Conservation (phyloP, 2,797 vertebrate species). For the Coracias cyanogaster region DNA sequence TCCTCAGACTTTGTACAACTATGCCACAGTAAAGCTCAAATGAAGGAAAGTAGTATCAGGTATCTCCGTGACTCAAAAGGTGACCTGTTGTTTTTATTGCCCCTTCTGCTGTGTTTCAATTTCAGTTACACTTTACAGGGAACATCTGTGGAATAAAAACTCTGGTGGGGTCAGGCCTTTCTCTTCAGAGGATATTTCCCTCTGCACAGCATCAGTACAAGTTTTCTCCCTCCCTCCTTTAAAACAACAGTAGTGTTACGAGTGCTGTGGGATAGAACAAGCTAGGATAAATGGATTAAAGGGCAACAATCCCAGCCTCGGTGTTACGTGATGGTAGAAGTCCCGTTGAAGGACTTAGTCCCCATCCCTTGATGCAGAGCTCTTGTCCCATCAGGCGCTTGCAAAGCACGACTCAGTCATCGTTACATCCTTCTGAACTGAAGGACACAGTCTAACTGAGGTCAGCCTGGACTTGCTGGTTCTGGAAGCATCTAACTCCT, state of each 20-base stretch:
- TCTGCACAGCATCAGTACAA: neutral
- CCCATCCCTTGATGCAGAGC: neutral
- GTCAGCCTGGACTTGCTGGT: neutral
- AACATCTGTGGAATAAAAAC: constrained; percentile 12
- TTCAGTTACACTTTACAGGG: constrained; percentile 9
- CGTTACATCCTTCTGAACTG: neutral
- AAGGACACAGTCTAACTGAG: neutral
- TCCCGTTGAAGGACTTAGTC: neutral
- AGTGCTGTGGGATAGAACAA: neutral
- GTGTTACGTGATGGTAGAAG: neutral
- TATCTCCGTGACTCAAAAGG: neutral
- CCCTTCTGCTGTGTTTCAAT: constrained; percentile 38
- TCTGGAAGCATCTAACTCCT: neutral
- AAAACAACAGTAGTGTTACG: neutral
- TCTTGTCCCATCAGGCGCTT: neutral
- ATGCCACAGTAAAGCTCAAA: neutral
- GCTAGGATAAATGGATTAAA: neutral
- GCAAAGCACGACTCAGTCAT: neutral
- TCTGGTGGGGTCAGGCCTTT: neutral
- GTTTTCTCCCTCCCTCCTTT: neutral
- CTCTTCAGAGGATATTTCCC: neutral
- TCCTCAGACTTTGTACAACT: neutral
- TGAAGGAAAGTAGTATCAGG: neutral
- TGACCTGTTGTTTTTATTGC: constrained; percentile 36
- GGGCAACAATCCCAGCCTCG: neutral